Percentiles rank a stretch among this genome's conserved stretches.
These are phyloP conservation scores for Ornithorhynchus anatinus DNA, from an alignment of 2,113 vertebrate genomes.

Conservation along the genomic window DNA sequence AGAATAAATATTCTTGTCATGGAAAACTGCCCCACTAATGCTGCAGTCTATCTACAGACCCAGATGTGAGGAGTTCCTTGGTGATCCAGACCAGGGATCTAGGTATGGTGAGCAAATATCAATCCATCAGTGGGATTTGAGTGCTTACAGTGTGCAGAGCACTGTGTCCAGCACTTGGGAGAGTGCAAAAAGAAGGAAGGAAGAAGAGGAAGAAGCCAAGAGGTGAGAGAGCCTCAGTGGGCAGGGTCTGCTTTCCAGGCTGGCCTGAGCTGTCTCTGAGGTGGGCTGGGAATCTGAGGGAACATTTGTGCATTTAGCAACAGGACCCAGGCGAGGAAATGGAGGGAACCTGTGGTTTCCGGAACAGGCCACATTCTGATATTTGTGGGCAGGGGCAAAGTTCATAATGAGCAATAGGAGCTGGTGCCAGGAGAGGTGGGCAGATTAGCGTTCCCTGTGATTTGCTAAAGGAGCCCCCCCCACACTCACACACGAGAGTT, in stretches of 20 bases:
- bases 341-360: not conserved
- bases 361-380: accelerated
- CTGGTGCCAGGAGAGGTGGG: accelerated
- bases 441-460: not conserved
- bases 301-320: not conserved
- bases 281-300: no score
- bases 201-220: not conserved
- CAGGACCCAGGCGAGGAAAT: not conserved
- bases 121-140: no score
- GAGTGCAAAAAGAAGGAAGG: not conserved
- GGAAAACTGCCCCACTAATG: not conserved
- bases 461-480: not conserved
- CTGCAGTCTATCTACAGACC: not conserved
- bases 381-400: not conserved
- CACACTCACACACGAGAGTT: not conserved
- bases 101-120: not conserved
- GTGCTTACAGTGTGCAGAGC: no score
- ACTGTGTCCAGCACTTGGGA: no score
- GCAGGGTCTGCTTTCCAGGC: not conserved
- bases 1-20: not conserved
- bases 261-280: not conserved
- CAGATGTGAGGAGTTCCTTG: not conserved
- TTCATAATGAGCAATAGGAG: not conserved
- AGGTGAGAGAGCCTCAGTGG: not conserved
- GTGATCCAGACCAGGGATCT: not conserved